Base-by-base conservation (phyloP, 2,888 invertebrate species). In the Phania funesta region DNA sequence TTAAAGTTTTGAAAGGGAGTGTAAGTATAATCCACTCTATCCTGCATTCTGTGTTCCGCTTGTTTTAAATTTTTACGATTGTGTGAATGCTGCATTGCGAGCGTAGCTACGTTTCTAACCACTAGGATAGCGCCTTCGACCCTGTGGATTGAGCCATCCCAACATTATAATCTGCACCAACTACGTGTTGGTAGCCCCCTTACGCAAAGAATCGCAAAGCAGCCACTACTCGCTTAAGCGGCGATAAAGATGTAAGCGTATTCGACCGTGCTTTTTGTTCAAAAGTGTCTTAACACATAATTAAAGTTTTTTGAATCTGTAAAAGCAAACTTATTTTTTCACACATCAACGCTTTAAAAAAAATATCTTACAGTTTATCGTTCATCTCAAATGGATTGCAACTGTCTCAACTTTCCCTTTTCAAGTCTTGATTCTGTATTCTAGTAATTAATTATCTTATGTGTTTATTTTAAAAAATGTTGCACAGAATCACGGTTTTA, bases 161-260 rank as follows among this genome's bases (percentile, higher is more conserved):
- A 46, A 46, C 20, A 8, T 20, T 46, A 7, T 32, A 8, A 32
- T 32, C 32, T 32, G 32, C 32, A 32, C 8, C 32, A 0, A 35
- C 13, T 56, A 9, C 38, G 22, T 16, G 41, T 26, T 44, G 41
- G 24, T 41, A 60, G 11, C 60, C 26, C 4, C 26, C 26, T 24
- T 60, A 41, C 4, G 60, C 16, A 41, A 60, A 60, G 7, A 6
- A 26, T 11, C 41, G 24, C 24, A 58, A 35, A 58, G 58, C 58
- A 58, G 24, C 58, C n/a, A 24, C 35, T 38, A 58, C 38, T 22
- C 60, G 41, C 9, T 41, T 60, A 9, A 60, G 41, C 11, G 16
- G 16, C 41, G 41, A 44, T 7, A 7, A n/a, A 24, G 60, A 38
- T 60, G 41, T 7, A 16, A 26, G 41, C 1, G 16, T 24, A 7